Evolutionary conservation across 2,113 vertebrate species (phyloP), one percentile per base, ranked within the genome.

Genomic region (Pelvicachromis taeniatus): DNA sequence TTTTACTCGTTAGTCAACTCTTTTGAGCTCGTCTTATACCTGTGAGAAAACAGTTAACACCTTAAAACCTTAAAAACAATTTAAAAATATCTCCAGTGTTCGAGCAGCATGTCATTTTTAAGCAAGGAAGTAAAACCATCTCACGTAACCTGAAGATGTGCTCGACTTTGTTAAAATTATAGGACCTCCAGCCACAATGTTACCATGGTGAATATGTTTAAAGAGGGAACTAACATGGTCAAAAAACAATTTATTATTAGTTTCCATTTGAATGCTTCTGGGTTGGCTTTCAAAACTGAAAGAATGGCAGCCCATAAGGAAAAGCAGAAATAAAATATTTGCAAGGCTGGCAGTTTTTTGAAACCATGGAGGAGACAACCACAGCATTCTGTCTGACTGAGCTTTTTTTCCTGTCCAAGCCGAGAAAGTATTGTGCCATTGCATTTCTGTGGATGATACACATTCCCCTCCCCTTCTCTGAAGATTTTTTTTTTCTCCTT

Each of bases 401-500:
- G 70, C 83, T 84, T 29, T 2, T 73, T 91, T 54, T 56, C 63
- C 58, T 78, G 59, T 31, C 83, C 55, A 26, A 56, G 82, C 65
- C 4, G 29, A 52, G 84, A 23, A 80, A 80, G 86, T 97, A 97
- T 97, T 93, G 96, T 96, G 94, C 89, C 78, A 35, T 7, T 63
- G 81, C 56, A 82, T 80, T 88, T 83, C 86, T 82, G 59, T 82
- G 82, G 81, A 87, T 59, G 80, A 82, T 26, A 59, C 59, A 63
- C 54, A 83, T 87, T 89, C 84, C 50, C 26, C 77, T 45, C 53
- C 16, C 78, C 7, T 52, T 80, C 82, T 59, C 54, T 31, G 65
- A 80, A 82, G 86, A 85, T 29, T 77, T 84, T 80, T 88, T 85
- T 77, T 23, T n/a, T n/a, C n/a, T 63, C 86, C 59, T 92, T 93